Base-by-base conservation (phyloP, 2,113 vertebrate genomes). In the Eurypyga helias region DNA sequence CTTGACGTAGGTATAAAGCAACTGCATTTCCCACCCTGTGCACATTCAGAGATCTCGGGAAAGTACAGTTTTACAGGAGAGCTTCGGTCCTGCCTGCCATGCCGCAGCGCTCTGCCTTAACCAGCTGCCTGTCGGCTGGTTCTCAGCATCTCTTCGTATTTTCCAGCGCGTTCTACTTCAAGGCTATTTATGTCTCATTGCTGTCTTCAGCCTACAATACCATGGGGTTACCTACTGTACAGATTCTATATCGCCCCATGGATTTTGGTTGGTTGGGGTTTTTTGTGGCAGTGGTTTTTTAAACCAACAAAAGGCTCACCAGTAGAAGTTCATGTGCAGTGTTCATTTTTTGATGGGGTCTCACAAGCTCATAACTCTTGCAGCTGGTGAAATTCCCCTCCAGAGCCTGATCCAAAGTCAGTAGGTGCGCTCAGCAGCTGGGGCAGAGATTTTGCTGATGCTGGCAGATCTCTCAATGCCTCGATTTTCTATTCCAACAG, bases 401-500 rank as follows among this genome's bases (percentile, higher is more conserved):
- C 38, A 54, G 64, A 90, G 73, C 58, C n/a, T 62, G 60, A 83
- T 89, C 83, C 48, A 48, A 94, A 94, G 65, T 81, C 72, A 83
- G 89, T 83, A 77, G 76, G 73, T 73, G 43, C 28, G 6, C 45
- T 65, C 75, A 58, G 76, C 66, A 73, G 21, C 86, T 69, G 36
- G 7, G n/a, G 28, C 52, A 78, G 38, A 65, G 34, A 9, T 95
- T 92, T 84, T 95, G 87, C 81, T 95, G 89, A 89, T 79, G 26
- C 75, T 96, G 64, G 85, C 91, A 87, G 72, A 36, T 62, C 28
- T 86, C 23, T 31, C 51, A 73, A 54, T 83, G 49, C 69, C 72
- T 92, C 26, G 1, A 2, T 84, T 84, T 90, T 87, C 65, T 84
- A 9, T 88, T 83, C 83, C 67, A 80, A 17, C 49, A 57, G 36